phyloP scores from a whole-genome alignment of 64 coral and sea anemone genomes.

The Trachythela sp. region DNA sequence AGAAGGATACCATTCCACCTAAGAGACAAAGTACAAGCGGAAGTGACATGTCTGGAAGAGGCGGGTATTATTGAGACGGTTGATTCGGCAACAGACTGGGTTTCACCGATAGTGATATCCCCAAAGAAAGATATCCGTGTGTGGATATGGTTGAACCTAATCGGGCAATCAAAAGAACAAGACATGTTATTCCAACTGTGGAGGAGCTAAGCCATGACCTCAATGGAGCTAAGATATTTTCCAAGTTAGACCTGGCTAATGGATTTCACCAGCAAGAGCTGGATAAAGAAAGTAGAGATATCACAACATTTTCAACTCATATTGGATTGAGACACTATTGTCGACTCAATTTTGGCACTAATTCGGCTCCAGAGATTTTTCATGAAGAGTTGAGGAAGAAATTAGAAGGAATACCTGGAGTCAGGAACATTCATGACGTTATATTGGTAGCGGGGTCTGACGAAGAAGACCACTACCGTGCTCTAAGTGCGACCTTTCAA shows the following conservation, averaged over 20 bases:
- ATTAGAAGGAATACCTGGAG: not conserved
- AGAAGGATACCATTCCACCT: no score
- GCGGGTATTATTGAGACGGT: not conserved
- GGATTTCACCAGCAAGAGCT: constrained; percentile 11
- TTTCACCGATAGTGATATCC: not conserved
- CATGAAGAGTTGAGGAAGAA: not conserved
- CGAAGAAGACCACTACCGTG: constrained; percentile 40
- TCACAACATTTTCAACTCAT: constrained; percentile 10
- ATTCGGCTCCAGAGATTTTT: not conserved
- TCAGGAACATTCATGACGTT: constrained; percentile 1
- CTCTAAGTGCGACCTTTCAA: constrained; percentile 37
- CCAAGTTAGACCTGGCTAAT: constrained; percentile 12
- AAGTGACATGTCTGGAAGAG: not conserved
- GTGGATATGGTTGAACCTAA: not conserved
- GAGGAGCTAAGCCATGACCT: constrained; percentile 26
- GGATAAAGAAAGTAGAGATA: not conserved
- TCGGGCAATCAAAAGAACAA: constrained; percentile 9
- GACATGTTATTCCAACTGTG: not conserved
- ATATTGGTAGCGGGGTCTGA: not conserved
- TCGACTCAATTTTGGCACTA: constrained; percentile 36
- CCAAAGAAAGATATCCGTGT: constrained; percentile 1
- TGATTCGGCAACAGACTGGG: not conserved
- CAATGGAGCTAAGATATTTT: constrained; percentile 33
- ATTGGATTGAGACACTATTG: constrained; percentile 24
- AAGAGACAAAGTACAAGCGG: no score